Base-by-base conservation (phyloP, 2,113 vertebrate genomes). In the Catharus fuscescens region DNA sequence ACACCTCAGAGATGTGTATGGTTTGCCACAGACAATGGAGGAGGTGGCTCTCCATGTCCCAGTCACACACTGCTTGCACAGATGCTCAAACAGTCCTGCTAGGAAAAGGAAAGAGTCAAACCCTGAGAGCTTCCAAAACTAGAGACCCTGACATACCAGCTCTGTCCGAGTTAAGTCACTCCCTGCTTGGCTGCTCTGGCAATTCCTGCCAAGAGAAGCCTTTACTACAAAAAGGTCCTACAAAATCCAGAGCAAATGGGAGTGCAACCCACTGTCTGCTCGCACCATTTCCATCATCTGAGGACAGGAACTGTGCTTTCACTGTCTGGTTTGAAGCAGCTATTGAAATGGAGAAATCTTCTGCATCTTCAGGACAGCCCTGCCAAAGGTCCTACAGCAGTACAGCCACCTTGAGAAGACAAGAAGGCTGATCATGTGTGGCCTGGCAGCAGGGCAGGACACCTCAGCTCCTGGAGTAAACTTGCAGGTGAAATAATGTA, bases 1-100 rank as follows among this genome's bases (percentile, higher is more conserved):
- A 2, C 6, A 9, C 34, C 14, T 64, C 23, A 8, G 8, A 5
- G 3, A 16, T 4, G 28, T 7, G 21, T 6, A 45, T 2, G 8
- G 21, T 26, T 34, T 1, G 10, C 32, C 34, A 15, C 2, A 34
- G 15, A 18, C 23, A 31, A 1, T 17, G 34, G 48, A 50, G 26
- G 20, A 5, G 38, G 26, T 10, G 47, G 44, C 26, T n/a, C 11
- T 62, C 34, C 6, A 0, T 8, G 21, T 36, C 56, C 65, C 44
- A 78, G 2, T 32, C 25, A 56, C 4, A 3, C 23, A 7, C 32
- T 12, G 1, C 26, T 48, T 31, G 21, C 34, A 10, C n/a, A 18
- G 26, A 8, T 28, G 25, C 80, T 86, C 59, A 72, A 6, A 59
- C 53, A 59, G 31, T 71, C 57, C 65, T 48, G 1, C 42, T 3